These are phyloP conservation scores for Conopomorpha cramerella DNA, from an alignment of 1,140 invertebrate species.

Conservation along the genomic window DNA sequence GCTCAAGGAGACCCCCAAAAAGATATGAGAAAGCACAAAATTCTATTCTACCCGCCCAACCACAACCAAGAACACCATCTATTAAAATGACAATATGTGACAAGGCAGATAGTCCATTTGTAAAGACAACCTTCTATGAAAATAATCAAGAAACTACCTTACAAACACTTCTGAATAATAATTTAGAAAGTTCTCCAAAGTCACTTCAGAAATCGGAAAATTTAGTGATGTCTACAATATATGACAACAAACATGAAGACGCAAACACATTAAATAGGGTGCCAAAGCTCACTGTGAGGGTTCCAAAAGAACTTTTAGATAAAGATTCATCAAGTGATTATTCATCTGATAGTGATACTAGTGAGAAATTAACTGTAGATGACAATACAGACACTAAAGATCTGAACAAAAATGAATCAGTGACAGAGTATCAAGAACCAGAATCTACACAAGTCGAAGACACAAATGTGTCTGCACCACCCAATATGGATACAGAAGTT, in stretches of 20 bases:
- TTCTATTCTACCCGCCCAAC: slow-evolving; percentile 11
- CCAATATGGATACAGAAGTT: too few relatives aligned
- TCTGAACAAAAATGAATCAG: slow-evolving; percentile 7
- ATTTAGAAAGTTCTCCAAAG: slow-evolving; percentile 17
- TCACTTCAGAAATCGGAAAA: slow-evolving; percentile 21
- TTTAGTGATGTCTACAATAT: slow-evolving; percentile 40
- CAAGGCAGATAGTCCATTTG: slow-evolving; percentile 49
- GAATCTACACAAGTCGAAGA: neutral
- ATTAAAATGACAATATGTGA: slow-evolving; percentile 57
- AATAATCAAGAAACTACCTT: slow-evolving; percentile 35
- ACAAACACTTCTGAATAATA: slow-evolving; percentile 42
- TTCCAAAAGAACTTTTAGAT: slow-evolving; percentile 53
- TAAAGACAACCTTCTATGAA: slow-evolving; percentile 48
- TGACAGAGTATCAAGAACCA: neutral
- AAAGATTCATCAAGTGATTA: slow-evolving; percentile 58
- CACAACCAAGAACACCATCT: slow-evolving; percentile 23
- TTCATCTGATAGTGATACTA: slow-evolving; percentile 62
- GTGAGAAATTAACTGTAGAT: slow-evolving; percentile 62
- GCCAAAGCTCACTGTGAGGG: slow-evolving; percentile 52
- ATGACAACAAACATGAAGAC: slow-evolving; percentile 48
- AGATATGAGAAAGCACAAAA: slow-evolving; percentile 39
- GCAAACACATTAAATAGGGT: slow-evolving; percentile 50
- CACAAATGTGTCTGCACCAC: neutral
- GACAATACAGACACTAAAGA: slow-evolving; percentile 19
- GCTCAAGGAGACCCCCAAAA: slow-evolving; percentile 47